Conservation (phyloP, 2,797 vertebrate species). For the Muraenolepis orangiensis region DNA sequence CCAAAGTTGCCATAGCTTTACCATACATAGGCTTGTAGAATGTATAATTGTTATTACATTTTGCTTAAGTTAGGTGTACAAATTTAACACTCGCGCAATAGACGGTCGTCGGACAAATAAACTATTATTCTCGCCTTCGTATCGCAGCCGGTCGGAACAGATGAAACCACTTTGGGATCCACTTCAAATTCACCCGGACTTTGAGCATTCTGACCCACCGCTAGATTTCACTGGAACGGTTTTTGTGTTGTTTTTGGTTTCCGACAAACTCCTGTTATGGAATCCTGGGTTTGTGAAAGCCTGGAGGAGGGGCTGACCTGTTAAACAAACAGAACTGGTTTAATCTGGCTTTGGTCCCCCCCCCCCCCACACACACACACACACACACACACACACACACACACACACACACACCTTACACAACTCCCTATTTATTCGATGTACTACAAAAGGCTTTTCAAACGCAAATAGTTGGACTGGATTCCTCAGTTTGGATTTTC, state of each 20-base stretch:
- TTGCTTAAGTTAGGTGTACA: conserved; percentile 50
- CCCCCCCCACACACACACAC: too few species aligned
- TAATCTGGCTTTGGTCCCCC: not conserved
- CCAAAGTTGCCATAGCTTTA: conserved; percentile 77
- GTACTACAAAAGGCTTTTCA: conserved; percentile 38
- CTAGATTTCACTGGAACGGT: conserved; percentile 19
- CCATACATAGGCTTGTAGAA: conserved; percentile 56
- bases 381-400: too few species aligned
- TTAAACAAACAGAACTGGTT: not conserved
- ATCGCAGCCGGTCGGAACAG: conserved; percentile 12
- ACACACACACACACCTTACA: conserved; percentile 5
- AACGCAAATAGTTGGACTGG: conserved; percentile 74
- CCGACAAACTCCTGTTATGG: conserved; percentile 32
- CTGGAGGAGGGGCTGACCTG: not conserved
- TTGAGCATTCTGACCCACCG: conserved; percentile 9
- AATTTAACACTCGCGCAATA: conserved; percentile 63
- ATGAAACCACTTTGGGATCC: not conserved
- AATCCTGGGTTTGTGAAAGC: conserved; percentile 35
- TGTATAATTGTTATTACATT: conserved; percentile 43
- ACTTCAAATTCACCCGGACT: conserved; percentile 9
- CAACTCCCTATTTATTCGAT: conserved; percentile 55
- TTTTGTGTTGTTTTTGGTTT: conserved; percentile 20
- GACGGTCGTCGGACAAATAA: conserved; percentile 28
- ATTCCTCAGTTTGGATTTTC: conserved; percentile 71
- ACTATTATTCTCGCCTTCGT: conserved; percentile 11